phyloP scores from a whole-genome alignment of 2,888 invertebrate species.

The Rapana venosa region DNA sequence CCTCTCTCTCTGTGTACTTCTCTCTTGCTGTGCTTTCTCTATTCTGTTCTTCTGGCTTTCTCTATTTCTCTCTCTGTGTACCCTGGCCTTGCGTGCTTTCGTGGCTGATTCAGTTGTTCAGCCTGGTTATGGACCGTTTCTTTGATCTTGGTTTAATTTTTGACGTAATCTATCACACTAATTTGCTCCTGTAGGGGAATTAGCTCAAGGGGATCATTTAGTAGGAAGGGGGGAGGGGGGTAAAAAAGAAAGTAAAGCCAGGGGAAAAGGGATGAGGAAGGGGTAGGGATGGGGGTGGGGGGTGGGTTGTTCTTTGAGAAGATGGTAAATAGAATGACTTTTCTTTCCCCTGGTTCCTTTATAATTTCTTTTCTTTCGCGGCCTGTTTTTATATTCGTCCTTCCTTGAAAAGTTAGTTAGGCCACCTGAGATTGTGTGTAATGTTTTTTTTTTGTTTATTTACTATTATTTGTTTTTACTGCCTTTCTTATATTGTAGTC shows the following conservation, averaged over 20 bases:
- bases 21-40: not conserved
- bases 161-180: slow-evolving; percentile 26
- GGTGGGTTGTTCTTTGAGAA: not conserved
- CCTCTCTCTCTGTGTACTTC: not conserved
- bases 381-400: too few species aligned
- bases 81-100: not conserved
- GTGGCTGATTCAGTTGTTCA: not conserved
- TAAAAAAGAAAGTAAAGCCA: not conserved
- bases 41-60: not conserved
- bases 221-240: not conserved
- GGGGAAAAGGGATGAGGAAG: too few species aligned
- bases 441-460: not conserved
- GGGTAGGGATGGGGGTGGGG: not conserved
- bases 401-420: too few species aligned
- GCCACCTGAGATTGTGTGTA: not conserved
- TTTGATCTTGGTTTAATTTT: slow-evolving; percentile 22
- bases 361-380: not conserved
- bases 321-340: not conserved
- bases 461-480: not conserved
- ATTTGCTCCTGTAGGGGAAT: slow-evolving; percentile 19
- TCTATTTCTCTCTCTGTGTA: not conserved
- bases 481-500: not conserved
- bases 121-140: not conserved
- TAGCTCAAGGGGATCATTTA: not conserved
- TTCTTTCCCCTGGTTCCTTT: not conserved